Evolutionary conservation across 2,113 vertebrate genomes (phyloP), one percentile per base, ranked within the genome.

Genomic region (Elgaria multicarinata): DNA sequence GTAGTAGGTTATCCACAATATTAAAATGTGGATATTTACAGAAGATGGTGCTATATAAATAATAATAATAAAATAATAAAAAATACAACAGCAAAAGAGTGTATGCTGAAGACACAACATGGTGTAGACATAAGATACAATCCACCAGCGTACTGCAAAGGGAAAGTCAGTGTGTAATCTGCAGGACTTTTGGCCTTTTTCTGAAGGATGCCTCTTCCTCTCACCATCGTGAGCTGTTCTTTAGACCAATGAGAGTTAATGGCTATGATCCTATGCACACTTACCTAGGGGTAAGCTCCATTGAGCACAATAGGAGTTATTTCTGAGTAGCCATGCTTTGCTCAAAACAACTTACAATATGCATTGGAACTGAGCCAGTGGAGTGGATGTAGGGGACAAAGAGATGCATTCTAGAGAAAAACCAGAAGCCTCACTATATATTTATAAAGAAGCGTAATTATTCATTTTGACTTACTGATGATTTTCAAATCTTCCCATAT

Each of bases 401-500:
- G 44, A 58, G 26, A 14, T 55, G 36, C n/a, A 74, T 75, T n/a
- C 33, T 46, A 12, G n/a, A 83, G 22, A 66, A 75, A 46, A 87
- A 50, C 6, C 55, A 74, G 64, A 72, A 75, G 39, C 81, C 10
- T 69, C 18, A 74, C 85, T 85, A 58, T 84, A 76, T 0, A 71
- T 53, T 71, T 13, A 62, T 55, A 28, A 79, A 39, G 26, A 36
- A 55, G 85, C 13, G 1, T 14, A 86, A 92, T 86, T 6, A 89
- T 90, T 87, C 0, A 69, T 95, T 94, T 90, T n/a, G 86, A 96
- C 99, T 99, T 97, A 99, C 99, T 99, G 97, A 99, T 98, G 95
- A 99, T 99, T 95, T 99, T 99, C 91, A 99, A 95, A 93, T 99
- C 99, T 83, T 99, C 99, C 99, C 99, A 99, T 96, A 99, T 99